A percentile compares a stretch with the other conserved stretches of the same genome.
phyloP scores from a whole-genome alignment of 1,140 invertebrate species.

The Drosophila lacteicornis region DNA sequence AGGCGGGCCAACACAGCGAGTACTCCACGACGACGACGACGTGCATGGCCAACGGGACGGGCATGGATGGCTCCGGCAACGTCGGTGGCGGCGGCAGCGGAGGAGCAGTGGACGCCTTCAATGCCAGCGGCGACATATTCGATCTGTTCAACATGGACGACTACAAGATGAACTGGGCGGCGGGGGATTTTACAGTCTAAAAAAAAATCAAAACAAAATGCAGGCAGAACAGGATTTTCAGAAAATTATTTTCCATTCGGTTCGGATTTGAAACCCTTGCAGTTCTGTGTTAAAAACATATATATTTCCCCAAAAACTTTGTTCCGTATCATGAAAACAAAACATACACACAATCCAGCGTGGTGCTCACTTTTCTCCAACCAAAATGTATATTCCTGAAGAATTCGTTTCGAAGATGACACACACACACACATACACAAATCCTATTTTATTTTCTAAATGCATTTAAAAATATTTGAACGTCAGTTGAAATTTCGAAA shows the following conservation, averaged over 20 bases:
- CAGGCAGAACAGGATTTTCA: constrained; percentile 2
- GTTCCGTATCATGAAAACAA: constrained; percentile 29
- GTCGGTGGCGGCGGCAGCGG: constrained; percentile 21
- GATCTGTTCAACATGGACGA: constrained; percentile 84
- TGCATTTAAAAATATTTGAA: constrained; percentile 81
- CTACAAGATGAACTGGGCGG: constrained; percentile 84
- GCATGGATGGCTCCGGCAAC: constrained; percentile 7
- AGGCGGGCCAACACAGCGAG: constrained; percentile 55
- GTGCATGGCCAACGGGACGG: constrained; percentile 32
- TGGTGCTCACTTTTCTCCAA: constrained; percentile 70
- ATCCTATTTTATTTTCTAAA: constrained; percentile 82
- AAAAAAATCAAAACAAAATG: background rate
- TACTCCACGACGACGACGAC: constrained; percentile 22
- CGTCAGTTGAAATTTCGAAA: constrained; percentile 69
- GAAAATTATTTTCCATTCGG: too few relatives aligned
- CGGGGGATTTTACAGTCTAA: constrained; percentile 83
- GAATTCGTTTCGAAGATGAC: constrained; percentile 57
- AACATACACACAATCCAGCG: constrained; percentile 53
- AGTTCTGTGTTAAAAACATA: constrained; percentile 2
- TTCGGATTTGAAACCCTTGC: constrained; percentile 8
- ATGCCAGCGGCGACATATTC: constrained; percentile 73
- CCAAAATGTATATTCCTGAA: constrained; percentile 59
- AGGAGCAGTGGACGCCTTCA: constrained; percentile 69
- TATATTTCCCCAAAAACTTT: constrained; percentile 10
- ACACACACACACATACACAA: constrained; percentile 40